Evolutionary conservation across 1,140 invertebrate species (phyloP).

Genomic region (Drosophila carrolli): DNA sequence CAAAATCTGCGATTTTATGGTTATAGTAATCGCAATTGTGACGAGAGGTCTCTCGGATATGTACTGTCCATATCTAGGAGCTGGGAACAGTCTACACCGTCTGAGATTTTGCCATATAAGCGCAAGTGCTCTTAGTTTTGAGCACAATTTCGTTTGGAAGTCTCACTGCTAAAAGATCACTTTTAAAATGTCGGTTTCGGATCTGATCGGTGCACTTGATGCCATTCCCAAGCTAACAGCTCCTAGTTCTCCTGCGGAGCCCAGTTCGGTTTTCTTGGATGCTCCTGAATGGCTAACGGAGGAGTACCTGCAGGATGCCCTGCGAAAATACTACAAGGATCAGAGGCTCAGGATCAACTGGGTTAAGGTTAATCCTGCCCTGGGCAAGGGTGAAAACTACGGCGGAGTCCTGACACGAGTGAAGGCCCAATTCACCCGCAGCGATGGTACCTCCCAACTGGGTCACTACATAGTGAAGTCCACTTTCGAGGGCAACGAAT

Average conservation of each 20-base stretch:
- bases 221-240: constrained; percentile 48
- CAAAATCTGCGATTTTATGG: constrained; percentile 11
- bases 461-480: constrained; percentile 74
- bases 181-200: constrained; percentile 66
- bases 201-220: constrained; percentile 64
- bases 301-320: constrained; percentile 55
- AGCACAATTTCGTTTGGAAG: constrained; percentile 20
- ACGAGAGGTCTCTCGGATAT: constrained; percentile 3
- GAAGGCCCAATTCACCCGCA: constrained; percentile 42
- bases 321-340: constrained; percentile 63
- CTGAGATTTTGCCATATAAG: constrained; percentile 47
- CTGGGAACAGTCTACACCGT: constrained; percentile 21
- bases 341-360: constrained; percentile 45
- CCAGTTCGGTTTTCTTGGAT: constrained; percentile 28
- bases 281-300: constrained; percentile 73
- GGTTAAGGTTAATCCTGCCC: constrained; percentile 60
- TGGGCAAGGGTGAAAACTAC: constrained; percentile 81
- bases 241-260: not conserved
- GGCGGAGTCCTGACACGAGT: constrained; percentile 72
- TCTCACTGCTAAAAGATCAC: constrained; percentile 17
- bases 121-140: not conserved
- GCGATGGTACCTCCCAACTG: constrained; percentile 34
- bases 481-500: constrained; percentile 74
- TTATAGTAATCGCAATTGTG: constrained; percentile 55
- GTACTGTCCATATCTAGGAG: constrained; percentile 4